Evolutionary conservation across 2,113 vertebrate species (phyloP).

Genomic region (Sclerurus mexicanus): DNA sequence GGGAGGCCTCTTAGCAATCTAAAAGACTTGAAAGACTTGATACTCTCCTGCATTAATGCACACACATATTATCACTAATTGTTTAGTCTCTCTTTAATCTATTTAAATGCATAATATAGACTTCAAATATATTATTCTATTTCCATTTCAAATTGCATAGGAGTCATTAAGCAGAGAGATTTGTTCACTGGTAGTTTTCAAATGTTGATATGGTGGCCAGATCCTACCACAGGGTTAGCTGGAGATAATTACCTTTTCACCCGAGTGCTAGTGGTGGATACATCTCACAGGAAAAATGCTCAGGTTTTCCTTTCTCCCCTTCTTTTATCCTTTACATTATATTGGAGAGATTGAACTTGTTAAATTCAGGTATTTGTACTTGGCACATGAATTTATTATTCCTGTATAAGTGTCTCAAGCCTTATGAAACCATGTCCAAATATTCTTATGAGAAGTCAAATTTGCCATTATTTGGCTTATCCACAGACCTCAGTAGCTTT

Average conservation of each 20-base stretch:
- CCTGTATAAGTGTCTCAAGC: not conserved
- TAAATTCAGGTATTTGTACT: not conserved
- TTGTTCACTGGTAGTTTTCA: not conserved
- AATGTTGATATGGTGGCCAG: not conserved
- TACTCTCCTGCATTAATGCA: slow-evolving; percentile 36
- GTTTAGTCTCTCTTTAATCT: slow-evolving; percentile 58
- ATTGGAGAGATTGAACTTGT: not conserved
- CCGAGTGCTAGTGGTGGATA: not conserved
- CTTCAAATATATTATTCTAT: slow-evolving; percentile 36
- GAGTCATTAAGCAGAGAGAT: slow-evolving; percentile 16
- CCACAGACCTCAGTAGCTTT: not conserved
- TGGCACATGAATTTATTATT: not conserved
- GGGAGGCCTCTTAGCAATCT: not conserved
- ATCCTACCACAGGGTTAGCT: not conserved
- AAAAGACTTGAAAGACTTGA: slow-evolving; percentile 38
- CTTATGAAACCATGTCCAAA: not conserved
- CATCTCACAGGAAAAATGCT: not conserved
- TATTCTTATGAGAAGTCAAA: not conserved
- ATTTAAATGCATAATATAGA: slow-evolving; percentile 20
- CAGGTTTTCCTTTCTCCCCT: not conserved
- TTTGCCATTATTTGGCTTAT: not conserved
- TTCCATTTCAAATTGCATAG: slow-evolving; percentile 42
- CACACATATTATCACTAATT: slow-evolving; percentile 22
- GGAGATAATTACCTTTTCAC: not conserved
- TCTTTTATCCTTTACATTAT: not conserved